Base-by-base conservation (phyloP, 1,140 invertebrate species). In the Drosophila ironensis region DNA sequence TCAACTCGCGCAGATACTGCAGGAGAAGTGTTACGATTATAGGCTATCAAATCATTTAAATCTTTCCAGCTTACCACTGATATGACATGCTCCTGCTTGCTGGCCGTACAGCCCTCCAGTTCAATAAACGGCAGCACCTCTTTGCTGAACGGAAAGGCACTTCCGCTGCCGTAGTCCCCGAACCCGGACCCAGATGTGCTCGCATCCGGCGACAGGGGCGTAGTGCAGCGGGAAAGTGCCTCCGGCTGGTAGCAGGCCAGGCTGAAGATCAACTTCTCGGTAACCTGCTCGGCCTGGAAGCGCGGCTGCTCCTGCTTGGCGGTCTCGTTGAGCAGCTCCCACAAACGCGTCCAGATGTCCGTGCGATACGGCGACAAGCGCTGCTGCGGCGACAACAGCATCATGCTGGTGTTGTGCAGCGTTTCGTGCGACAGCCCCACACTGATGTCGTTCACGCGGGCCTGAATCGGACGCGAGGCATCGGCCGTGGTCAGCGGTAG, bases 11-110 rank as follows among this genome's bases (percentile, higher is more conserved):
- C 17, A 96, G 91, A 90, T 96, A 96, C 92, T 95, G 76, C 17
- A 56, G 28, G 72, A 7, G 63, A 14, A 38, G 33, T 19, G 24
- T 3, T 4, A n/a, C 20, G 37, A 7, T 14, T 0, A n/a, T 8
- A n/a, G 11, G n/a, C n/a, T n/a, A 7, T 5, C 19, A 25, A 16
- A 9, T 2, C 1, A 27, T 20, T 25, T 9, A 11, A 11, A 17
- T 12, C 7, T 16, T n/a, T 6, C n/a, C n/a, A 27, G 25, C 91
- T 91, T 70, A 95, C 94, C 82, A 96, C 95, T 1, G 95, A 95
- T 2, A 96, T 95, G 25, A 97, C 93, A 89, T 97, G 95, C 72
- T 97, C 95, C 81, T 96, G 95, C 73, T 95, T 95, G 63, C 95
- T 96, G 7, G 95, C 95, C 3, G 95, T 96, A 74, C 95, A 96